Base-by-base conservation (phyloP, 1,140 invertebrate species). In the Papilio helenus region DNA sequence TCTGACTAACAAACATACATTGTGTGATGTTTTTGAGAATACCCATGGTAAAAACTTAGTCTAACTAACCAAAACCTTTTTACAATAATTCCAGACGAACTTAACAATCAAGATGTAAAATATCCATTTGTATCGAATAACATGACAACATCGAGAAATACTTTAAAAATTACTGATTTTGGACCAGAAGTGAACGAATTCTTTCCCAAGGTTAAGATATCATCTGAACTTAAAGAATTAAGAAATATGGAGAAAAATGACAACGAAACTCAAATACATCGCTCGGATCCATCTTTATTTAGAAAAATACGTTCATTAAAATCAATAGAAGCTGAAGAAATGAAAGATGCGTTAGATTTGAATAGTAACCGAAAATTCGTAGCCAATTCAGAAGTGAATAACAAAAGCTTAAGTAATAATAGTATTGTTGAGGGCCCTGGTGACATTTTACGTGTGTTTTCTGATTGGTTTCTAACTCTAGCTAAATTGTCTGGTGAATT, bases 401-500 rank as follows among this genome's bases (percentile, higher is more conserved):
- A 16, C 26, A 29, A 39, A 16, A 65, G 3, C 12, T 20, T 44
- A 18, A 77, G 16, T 20, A 8, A 61, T 20, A 77, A 77, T 61
- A 23, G 42, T 61, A 77, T 3, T 44, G n/a, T 44, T 3, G 29
- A 42, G 16, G 44, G 76, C 8, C 39, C 58, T 8, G 44, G 58
- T 42, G 76, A 77, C 44, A 65, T 77, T 9, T 65, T 77, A 42
- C 76, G 42, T 23, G n/a, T 77, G 14, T 20, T 77, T 23, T 77
- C 76, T 14, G 76, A 77, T 44, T 77, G 55, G 76, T 77, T 77
- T 44, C 12, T 77, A n/a, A 77, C 55, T 18, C 44, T 77, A 65
- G 76, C 76, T 2, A 77, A 77, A 65, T 49, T 77, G 9, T 77
- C 76, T 61, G 76, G 76, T 23, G 76, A 77, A 49, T 77, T 61